phyloP scores from a whole-genome alignment of 2,113 vertebrate genomes.

The Gracilinanus agilis region DNA sequence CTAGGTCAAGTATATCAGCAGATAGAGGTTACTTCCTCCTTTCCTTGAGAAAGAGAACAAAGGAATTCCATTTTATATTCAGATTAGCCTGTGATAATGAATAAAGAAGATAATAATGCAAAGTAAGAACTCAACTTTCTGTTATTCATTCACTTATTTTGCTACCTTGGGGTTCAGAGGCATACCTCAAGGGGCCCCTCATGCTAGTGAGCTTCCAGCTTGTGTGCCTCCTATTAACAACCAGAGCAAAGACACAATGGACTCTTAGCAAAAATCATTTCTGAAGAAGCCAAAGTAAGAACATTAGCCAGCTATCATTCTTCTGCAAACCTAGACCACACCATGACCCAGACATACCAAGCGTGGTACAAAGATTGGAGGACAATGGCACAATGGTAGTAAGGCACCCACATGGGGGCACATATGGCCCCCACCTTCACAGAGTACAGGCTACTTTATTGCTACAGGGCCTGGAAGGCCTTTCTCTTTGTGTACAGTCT shows the following conservation, averaged over 20 bases:
- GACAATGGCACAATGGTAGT: neutral
- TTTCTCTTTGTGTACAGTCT: neutral
- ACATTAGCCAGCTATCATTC: neutral
- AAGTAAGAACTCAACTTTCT: neutral
- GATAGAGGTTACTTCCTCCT: neutral
- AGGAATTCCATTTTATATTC: neutral
- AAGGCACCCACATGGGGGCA: neutral
- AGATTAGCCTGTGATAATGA: neutral
- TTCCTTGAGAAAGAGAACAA: neutral
- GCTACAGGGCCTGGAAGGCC: neutral
- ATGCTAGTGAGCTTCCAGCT: neutral
- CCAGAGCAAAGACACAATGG: neutral
- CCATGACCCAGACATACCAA: neutral
- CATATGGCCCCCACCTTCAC: too few species aligned
- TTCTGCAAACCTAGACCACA: neutral
- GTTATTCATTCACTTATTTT: neutral
- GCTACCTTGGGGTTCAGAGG: neutral
- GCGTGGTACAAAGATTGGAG: neutral
- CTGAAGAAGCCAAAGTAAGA: neutral
- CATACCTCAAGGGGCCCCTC: neutral
- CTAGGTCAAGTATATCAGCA: neutral
- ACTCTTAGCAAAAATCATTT: neutral
- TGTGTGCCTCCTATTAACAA: neutral
- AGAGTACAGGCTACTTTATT: neutral
- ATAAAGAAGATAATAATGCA: conserved; percentile 1